phyloP scores from a whole-genome alignment of 2,113 vertebrate genomes.

The Scomber scombrus region DNA sequence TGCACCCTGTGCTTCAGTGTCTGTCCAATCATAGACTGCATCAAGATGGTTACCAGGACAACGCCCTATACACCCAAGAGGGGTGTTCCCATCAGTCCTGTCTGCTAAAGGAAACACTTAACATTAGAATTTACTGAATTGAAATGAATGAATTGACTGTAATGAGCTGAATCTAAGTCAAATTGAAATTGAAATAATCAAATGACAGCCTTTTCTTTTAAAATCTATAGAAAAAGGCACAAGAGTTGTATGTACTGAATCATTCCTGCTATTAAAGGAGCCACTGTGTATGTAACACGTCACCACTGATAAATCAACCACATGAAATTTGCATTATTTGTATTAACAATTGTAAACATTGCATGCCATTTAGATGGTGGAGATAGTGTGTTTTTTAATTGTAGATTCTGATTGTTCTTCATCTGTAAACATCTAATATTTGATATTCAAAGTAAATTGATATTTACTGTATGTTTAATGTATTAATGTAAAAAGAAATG shows the following conservation, averaged over 20 bases:
- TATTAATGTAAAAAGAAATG: not conserved
- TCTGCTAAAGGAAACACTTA: conserved; percentile 70
- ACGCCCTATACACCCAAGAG: conserved; percentile 90
- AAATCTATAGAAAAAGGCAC: no score
- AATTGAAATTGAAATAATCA: no score
- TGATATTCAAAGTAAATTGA: not conserved
- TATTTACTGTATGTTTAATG: not conserved
- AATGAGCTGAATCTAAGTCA: no score
- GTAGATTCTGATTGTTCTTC: not conserved
- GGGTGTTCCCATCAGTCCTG: conserved; percentile 88
- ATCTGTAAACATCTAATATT: not conserved
- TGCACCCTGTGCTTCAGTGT: conserved; percentile 94
- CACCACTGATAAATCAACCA: not conserved
- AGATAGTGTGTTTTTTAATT: not conserved
- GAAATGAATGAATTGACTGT: no score
- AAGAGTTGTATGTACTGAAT: no score
- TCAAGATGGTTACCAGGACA: conserved; percentile 93
- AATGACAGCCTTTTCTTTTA: no score
- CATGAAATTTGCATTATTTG: not conserved
- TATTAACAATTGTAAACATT: not conserved
- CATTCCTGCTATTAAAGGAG: no score
- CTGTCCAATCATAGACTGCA: conserved; percentile 96
- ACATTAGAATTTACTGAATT: no score
- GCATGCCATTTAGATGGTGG: not conserved
- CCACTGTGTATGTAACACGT: no score